Evolutionary conservation across 2,888 invertebrate genomes (phyloP), one percentile per base, ranked within the genome.

Genomic region (Sphecodes monilicornis): DNA sequence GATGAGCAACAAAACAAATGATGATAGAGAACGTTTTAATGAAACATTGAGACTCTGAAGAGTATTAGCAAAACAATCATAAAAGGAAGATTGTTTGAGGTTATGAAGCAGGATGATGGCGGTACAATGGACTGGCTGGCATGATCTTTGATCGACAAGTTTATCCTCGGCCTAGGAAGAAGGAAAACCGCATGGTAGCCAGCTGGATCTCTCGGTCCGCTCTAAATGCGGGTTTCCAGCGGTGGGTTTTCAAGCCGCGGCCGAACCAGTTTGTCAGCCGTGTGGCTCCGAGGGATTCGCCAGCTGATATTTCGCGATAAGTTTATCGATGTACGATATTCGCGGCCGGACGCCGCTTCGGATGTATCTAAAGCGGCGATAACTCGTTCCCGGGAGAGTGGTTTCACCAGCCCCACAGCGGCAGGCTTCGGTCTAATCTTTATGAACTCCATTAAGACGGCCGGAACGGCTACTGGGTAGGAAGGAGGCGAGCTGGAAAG

Each of bases 381-480:
- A 89, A 89, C 79, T 89, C 79, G 80, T 90, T 90, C 86, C 46
- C 78, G 81, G 80, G 86, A 89, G 90, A 89, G 88, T 88, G 84
- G 89, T 88, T 89, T 88, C 89, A 83, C 88, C 86, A 73, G 88
- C 80, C 90, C 86, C 76, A 80, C 86, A 76, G 88, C 89, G 84
- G 86, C 90, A 81, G 87, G 85, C 90, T 82, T 82, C 85, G 88
- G 86, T 91, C 91, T 92, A 91, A 91, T 92, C 90, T 92, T 91
- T 92, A 93, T 91, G 91, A 92, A 91, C 90, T 91, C 91, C 91
- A 93, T 92, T 92, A 92, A 91, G 88, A 87, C 91, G 91, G 89
- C 89, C 87, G 89, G 87, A 78, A 74, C 72, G 76, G 90, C 90
- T 90, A 90, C 90, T 73, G 90, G 89, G 81, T 80, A 86, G 82